These are phyloP conservation scores for Spisula solida DNA, from an alignment of 2,888 invertebrate species.

Conservation along the genomic window DNA sequence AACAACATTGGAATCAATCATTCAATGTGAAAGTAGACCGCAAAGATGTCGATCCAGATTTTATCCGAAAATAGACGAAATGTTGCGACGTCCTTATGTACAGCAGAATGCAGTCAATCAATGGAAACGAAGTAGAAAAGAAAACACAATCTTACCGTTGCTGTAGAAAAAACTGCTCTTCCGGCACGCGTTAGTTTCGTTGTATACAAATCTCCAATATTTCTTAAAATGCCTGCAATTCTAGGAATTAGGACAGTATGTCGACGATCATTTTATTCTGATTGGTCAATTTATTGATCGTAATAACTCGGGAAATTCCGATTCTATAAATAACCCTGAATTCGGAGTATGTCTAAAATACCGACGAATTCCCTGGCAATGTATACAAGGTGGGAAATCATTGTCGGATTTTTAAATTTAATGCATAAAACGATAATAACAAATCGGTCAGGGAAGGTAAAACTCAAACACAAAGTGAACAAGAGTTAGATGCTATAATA, in stretches of 20 bases:
- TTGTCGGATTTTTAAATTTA: too few species aligned
- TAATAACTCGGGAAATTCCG: slow-evolving; percentile 18
- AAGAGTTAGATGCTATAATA: too few species aligned
- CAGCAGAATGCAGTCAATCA: not conserved
- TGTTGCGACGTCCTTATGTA: not conserved
- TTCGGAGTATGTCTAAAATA: too few species aligned
- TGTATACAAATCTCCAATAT: not conserved
- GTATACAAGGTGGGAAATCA: too few species aligned
- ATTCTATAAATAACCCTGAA: slow-evolving; percentile 18
- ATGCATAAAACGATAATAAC: too few species aligned
- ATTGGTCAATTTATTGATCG: not conserved
- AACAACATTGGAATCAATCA: not conserved
- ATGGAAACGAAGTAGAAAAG: not conserved
- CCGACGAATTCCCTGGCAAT: too few species aligned
- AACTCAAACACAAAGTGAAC: too few species aligned
- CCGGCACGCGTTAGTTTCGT: not conserved
- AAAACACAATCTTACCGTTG: not conserved
- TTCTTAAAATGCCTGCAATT: not conserved
- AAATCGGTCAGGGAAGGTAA: too few species aligned
- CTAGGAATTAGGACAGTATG: slow-evolving; percentile 7
- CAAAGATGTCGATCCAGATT: not conserved
- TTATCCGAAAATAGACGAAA: too few species aligned
- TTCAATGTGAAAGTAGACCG: slow-evolving; percentile 13
- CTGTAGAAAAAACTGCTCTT: not conserved
- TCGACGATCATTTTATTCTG: not conserved